Percentiles rank a stretch among this genome's conserved stretches.
These are phyloP conservation scores for cat (Felis catus) DNA, from an alignment of 2,113 vertebrate genomes.

Conservation along the genomic window DNA sequence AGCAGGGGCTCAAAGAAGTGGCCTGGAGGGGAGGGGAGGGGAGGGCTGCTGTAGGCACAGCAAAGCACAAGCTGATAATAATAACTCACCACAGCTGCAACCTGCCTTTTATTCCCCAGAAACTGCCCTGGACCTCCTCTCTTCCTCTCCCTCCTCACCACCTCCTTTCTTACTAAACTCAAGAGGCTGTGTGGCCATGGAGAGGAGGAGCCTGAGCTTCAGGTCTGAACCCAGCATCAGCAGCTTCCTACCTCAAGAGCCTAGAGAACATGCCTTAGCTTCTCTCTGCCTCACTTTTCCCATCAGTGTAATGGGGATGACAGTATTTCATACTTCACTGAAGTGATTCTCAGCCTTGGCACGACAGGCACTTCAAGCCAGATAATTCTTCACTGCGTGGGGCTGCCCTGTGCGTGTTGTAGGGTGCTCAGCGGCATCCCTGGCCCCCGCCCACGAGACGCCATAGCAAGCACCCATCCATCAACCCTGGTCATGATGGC, in stretches of 20 bases:
- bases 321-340: not conserved
- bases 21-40: not conserved
- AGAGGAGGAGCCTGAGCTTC: not conserved
- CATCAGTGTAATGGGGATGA: not conserved
- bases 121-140: not conserved
- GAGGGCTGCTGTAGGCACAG: not conserved
- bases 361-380: too few relatives aligned
- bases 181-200: not conserved
- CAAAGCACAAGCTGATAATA: not conserved
- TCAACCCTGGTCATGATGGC: not conserved
- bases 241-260: not conserved
- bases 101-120: not conserved
- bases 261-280: not conserved
- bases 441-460: not conserved
- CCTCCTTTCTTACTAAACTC: not conserved
- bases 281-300: not conserved
- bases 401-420: not conserved
- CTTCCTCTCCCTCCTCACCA: not conserved
- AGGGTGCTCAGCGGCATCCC: not conserved
- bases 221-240: not conserved
- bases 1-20: not conserved
- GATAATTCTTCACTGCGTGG: accelerated
- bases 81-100: not conserved
- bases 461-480: not conserved
- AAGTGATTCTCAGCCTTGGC: not conserved